Base-by-base conservation (phyloP, 2,888 invertebrate genomes). In the Patella pellucida region DNA sequence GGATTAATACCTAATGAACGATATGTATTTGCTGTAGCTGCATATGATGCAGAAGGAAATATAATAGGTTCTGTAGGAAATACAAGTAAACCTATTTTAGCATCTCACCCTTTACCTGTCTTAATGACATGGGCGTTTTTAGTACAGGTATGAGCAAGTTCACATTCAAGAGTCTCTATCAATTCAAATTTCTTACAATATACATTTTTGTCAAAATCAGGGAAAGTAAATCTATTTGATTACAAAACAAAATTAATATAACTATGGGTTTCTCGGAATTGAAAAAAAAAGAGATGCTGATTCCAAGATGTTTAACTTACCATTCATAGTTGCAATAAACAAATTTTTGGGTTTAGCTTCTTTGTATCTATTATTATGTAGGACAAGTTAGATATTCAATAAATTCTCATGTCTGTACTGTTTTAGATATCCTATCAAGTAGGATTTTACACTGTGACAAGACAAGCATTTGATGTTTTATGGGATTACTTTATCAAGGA, bases 1-100 rank as follows among this genome's bases (percentile, higher is more conserved):
- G 89, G 88, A 16, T 82, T 91, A 68, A 82, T 79, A 54, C 86
- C 89, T 14, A 86, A 89, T 76, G 86, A 89, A 77, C 85, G 86
- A 51, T 91, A 91, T 76, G 82, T 90, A 15, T 90, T 91, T 84
- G 90, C 90, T 50, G 85, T 91, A 15, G 91, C 88, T 56, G 90
- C 90, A 0, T 91, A 90, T 81, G 89, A 89, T 7, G 81, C 81
- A 27, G 88, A 90, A 19, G 91, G 91, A n/a, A 85, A 88, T 77
- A 82, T 91, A 75, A 90, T 91, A 68, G 91, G 91, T 1, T 79
- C 84, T 31, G 81, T 91, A 1, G 91, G 91, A 51, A 88, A 90
- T 52, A 87, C 88, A 19, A 89, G 89, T 27, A 85, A 85, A 75
- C 88, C 91, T 11, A 85, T 91, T 68, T 82, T 90, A 68, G 91